A percentile compares a stretch with the other conserved stretches of the same genome.
Conservation (phyloP, 2,888 invertebrate genomes). For the Poecilobothrus nobilitatus region DNA sequence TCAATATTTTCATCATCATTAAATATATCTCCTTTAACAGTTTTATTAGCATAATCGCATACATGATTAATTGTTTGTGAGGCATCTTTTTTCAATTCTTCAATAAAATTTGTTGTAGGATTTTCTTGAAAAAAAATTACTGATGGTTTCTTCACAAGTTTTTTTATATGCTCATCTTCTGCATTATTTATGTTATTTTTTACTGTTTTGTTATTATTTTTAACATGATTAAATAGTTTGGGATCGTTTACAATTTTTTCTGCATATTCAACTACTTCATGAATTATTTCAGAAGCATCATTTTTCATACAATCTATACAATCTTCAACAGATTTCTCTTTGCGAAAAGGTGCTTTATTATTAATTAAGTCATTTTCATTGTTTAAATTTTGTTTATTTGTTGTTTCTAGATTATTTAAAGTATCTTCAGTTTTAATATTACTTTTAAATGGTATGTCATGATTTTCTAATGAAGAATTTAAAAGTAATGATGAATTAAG, state of each 20-base stretch:
- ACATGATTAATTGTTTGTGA: background rate
- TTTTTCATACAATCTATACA: slow-evolving; percentile 1
- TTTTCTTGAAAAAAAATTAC: background rate
- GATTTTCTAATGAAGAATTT: background rate
- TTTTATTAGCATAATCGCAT: background rate
- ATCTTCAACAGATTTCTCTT: background rate
- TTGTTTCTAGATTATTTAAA: background rate
- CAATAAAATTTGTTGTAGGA: background rate
- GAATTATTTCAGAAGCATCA: background rate
- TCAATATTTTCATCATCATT: background rate
- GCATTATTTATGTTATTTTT: background rate
- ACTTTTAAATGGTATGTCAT: background rate
- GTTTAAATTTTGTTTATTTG: background rate
- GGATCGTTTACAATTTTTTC: background rate
- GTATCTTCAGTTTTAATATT: background rate
- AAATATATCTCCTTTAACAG: background rate
- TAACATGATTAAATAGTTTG: background rate
- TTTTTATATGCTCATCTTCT: background rate
- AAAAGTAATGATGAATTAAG: background rate
- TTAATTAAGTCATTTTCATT: too few species aligned
- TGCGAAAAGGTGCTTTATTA: background rate
- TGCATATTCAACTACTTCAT: background rate
- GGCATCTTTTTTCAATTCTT: background rate
- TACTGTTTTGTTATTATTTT: background rate
- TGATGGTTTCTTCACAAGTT: background rate